Evolutionary conservation across 2,113 vertebrate species (phyloP), one percentile per base, ranked within the genome.

Genomic region (Syngnathus scovelli): DNA sequence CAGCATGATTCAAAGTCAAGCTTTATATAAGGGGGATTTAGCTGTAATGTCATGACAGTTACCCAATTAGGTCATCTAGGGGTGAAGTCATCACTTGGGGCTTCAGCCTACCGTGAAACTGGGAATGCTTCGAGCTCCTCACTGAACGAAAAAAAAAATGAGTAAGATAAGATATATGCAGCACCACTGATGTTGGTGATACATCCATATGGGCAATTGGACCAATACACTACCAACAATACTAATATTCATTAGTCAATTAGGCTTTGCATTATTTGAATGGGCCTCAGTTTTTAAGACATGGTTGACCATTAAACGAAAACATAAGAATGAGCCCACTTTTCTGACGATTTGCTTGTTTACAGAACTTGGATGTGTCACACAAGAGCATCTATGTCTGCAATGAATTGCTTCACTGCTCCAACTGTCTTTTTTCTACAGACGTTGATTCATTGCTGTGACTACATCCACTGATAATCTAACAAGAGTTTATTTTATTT

Each of bases 1-100:
- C 62, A 78, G 67, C 11, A 80, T 68, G 44, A 75, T 72, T 85
- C 43, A 61, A 75, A 81, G 87, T 86, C 74, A 58, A 71, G 68
- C 39, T 86, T 86, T 80, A 83, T 83, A 86, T 68, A 63, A 74
- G 23, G 11, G 54, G 64, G 70, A 76, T 77, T 70, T 75, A 71
- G 76, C 64, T 62, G 51, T 70, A 75, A 84, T 76, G 71, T 74
- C 58, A 66, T 76, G 71, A 79, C 75, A 76, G 82, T 64, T 84
- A 52, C 75, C 61, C 78, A 83, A 83, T 87, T 82, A 81, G 77
- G 71, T 76, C 10, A 70, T 70, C 61, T 72, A 44, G n/a, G 48
- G 70, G 70, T 89, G 75, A 86, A 82, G 78, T 85, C 77, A 81
- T 82, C 70, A 75, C 55, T 13, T 21, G 62, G 48, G 6, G 66